Evolutionary conservation across 2,888 invertebrate genomes (phyloP), one percentile per base, ranked within the genome.

Genomic region (Tenodera sinensis): DNA sequence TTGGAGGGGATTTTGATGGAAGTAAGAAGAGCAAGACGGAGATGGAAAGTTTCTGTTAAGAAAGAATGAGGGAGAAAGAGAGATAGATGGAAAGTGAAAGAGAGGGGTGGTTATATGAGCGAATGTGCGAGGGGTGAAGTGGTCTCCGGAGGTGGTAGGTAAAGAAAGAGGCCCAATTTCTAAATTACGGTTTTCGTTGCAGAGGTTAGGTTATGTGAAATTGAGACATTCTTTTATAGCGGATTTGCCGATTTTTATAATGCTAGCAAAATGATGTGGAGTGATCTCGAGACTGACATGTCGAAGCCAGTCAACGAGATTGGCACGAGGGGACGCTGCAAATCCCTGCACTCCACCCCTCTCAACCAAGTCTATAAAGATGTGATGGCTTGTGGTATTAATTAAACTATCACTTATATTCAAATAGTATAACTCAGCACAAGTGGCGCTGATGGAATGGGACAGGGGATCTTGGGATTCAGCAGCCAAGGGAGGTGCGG

Each of bases 201-300:
- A 83, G 83, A 27, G 86, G 83, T 9, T 87, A 90, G 89, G 90
- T 88, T 90, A 89, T 87, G 89, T 90, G 90, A 90, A 90, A 90
- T 90, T 90, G 90, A 90, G 90, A 90, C 90, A 90, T 89, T 90
- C 87, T 90, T 90, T 89, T 90, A 90, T 88, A 86, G 90, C 87
- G 90, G 88, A 85, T 89, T 88, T 90, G 42, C 85, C 71, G 88
- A 88, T 88, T 89, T 89, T 90, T 89, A 89, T 90, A 88, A 88
- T 88, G 87, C 87, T 84, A 88, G 81, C 86, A 83, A 88, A 90
- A 90, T 87, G 87, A 87, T 87, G 87, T 87, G 88, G 88, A 89
- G 88, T 89, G 89, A 89, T 89, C 88, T 89, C 84, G 85, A 85
- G 88, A 28, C 88, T 88, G 89, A 89, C 89, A 88, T 82, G 85